These are phyloP conservation scores for Ips nitidus DNA, from an alignment of 1,140 invertebrate species.

Conservation along the genomic window DNA sequence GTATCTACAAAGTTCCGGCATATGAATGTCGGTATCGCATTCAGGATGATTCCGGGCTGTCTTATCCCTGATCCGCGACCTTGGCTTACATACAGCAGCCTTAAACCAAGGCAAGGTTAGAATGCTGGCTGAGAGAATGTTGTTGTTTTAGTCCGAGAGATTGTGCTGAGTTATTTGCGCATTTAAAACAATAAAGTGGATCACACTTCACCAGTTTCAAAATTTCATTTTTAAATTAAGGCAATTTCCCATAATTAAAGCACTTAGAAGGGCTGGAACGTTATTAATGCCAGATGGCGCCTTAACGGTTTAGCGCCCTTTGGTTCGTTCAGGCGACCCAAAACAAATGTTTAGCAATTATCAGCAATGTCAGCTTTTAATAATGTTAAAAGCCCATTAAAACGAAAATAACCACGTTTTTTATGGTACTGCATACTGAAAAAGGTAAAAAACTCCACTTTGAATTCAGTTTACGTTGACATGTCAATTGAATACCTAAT, in stretches of 20 bases:
- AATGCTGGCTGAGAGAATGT: neutral
- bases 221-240: no score
- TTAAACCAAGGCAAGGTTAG: conserved; percentile 7
- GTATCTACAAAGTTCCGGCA: conserved; percentile 5
- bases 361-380: neutral
- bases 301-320: neutral
- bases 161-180: neutral
- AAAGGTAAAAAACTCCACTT: no score
- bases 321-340: neutral
- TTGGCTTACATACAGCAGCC: conserved; percentile 3
- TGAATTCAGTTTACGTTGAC: no score
- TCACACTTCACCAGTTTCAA: neutral
- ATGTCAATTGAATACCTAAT: no score
- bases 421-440: neutral
- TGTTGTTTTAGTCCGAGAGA: neutral
- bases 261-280: neutral
- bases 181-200: neutral
- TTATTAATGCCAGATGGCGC: neutral
- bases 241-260: no score
- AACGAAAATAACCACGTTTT: neutral
- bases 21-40: neutral
- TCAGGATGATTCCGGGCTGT: neutral
- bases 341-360: conserved; percentile 1
- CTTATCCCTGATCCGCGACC: conserved; percentile 8
- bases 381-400: neutral